Evolutionary conservation across 37 sponge, comb jelly and placozoan species (phyloP).

Genomic region (Agelas oroides): DNA sequence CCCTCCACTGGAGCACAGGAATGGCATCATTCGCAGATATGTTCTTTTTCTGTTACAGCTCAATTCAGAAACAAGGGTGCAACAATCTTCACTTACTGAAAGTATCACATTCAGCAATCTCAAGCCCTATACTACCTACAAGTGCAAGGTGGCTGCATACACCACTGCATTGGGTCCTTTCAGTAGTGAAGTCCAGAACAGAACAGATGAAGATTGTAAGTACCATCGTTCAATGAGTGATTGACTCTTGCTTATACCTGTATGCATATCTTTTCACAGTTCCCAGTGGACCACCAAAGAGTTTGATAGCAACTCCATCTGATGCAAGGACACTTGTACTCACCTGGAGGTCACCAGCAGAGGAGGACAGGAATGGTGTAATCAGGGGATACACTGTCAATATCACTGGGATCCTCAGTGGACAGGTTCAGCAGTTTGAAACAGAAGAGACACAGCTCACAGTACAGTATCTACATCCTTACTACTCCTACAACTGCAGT

Average conservation of each 20-base stretch:
- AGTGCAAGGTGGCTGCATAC: constrained; percentile 8
- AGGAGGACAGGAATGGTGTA: constrained; percentile 31
- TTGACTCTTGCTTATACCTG: too few relatives aligned
- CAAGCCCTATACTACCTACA: neutral
- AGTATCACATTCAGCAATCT: too few relatives aligned
- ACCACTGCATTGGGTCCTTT: constrained; percentile 10
- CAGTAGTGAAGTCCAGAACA: neutral
- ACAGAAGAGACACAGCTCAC: neutral
- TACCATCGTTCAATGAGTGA: neutral
- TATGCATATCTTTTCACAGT: neutral
- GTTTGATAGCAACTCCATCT: neutral
- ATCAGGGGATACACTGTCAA: constrained; percentile 18
- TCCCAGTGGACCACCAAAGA: constrained; percentile 10
- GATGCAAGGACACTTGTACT: neutral
- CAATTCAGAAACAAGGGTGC: neutral
- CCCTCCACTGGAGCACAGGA: constrained; percentile 8
- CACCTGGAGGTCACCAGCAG: constrained; percentile 11
- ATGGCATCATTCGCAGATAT: constrained; percentile 39
- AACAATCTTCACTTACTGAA: neutral
- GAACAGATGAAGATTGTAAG: constrained; percentile 26
- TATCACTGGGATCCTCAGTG: constrained; percentile 12
- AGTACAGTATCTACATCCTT: neutral
- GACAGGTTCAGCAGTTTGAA: neutral
- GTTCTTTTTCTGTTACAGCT: neutral
- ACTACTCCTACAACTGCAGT: neutral